Percentiles rank a stretch among this genome's conserved stretches.
Evolutionary conservation across 2,888 invertebrate genomes (phyloP).

Genomic region (Boloria euphrosyne): DNA sequence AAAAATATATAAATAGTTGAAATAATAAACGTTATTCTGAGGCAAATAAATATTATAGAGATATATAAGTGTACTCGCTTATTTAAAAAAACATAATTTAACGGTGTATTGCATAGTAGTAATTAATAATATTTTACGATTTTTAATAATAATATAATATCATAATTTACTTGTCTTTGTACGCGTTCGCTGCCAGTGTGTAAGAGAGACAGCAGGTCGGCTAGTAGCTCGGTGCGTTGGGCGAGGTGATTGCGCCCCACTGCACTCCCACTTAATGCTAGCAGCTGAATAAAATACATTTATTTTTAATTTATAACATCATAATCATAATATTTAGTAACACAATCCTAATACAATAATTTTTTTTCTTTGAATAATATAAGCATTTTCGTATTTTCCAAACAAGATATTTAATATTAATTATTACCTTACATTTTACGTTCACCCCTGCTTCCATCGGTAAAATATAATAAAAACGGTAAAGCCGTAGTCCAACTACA

Average conservation of each 20-base stretch:
- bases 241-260: slow-evolving; percentile 95
- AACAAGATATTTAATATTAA: too few relatives aligned
- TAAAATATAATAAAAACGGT: too few relatives aligned
- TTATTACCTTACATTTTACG: too few relatives aligned
- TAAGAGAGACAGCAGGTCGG: slow-evolving; percentile 91
- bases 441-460: too few relatives aligned
- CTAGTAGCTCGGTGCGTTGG: slow-evolving; percentile 92
- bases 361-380: too few relatives aligned
- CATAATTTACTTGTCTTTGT: slow-evolving; percentile 89
- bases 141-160: neutral
- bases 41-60: too few relatives aligned
- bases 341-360: too few relatives aligned
- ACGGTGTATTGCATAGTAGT: neutral
- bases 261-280: slow-evolving; percentile 95
- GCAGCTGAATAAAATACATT: slow-evolving; percentile 62
- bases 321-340: too few relatives aligned
- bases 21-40: neutral
- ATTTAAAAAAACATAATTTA: neutral
- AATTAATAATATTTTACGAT: neutral
- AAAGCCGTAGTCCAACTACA: too few relatives aligned
- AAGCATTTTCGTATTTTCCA: too few relatives aligned
- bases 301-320: neutral
- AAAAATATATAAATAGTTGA: neutral
- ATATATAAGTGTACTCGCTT: too few relatives aligned
- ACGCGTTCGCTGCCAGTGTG: slow-evolving; percentile 97